phyloP scores from a whole-genome alignment of 2,888 invertebrate species.

The Pharmacophagus antenor region DNA sequence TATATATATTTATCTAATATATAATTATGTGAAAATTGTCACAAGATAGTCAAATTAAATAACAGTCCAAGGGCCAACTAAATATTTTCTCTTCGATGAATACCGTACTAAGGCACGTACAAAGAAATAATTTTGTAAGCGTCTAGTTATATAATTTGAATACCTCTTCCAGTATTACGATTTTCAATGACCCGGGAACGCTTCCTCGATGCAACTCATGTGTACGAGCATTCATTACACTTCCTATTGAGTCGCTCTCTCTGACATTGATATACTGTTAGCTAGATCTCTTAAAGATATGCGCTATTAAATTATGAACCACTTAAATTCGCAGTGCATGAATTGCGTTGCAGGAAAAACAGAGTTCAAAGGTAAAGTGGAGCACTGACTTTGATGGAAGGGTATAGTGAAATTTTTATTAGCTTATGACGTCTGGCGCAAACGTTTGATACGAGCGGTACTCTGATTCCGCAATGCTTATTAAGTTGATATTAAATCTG shows the following conservation, averaged over 20 bases:
- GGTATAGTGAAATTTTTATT: slow-evolving; percentile 26
- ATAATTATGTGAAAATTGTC: slow-evolving; percentile 12
- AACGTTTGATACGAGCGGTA: slow-evolving; percentile 16
- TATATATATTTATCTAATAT: too few species aligned
- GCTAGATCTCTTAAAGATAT: slow-evolving; percentile 54
- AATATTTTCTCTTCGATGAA: slow-evolving; percentile 21
- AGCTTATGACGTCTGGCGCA: slow-evolving; percentile 20
- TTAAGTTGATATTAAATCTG: neutral
- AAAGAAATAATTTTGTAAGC: slow-evolving; percentile 28
- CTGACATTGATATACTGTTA: slow-evolving; percentile 61
- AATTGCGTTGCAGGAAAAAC: slow-evolving; percentile 26
- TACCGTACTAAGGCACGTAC: slow-evolving; percentile 11
- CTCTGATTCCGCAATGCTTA: neutral
- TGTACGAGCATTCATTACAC: slow-evolving; percentile 54
- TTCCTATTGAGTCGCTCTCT: slow-evolving; percentile 55
- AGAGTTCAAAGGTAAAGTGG: slow-evolving; percentile 30
- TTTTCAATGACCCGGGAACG: slow-evolving; percentile 40
- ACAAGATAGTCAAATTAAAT: slow-evolving; percentile 22
- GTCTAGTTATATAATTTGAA: slow-evolving; percentile 26
- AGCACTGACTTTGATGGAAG: slow-evolving; percentile 29
- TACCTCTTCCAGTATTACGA: slow-evolving; percentile 36
- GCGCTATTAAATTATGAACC: slow-evolving; percentile 46
- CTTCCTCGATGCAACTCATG: slow-evolving; percentile 49
- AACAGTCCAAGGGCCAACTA: slow-evolving; percentile 22
- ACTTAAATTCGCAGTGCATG: slow-evolving; percentile 29